Evolutionary conservation across 2,888 invertebrate genomes (phyloP), one percentile per base, ranked within the genome.

Genomic region (Apamea epomidion): DNA sequence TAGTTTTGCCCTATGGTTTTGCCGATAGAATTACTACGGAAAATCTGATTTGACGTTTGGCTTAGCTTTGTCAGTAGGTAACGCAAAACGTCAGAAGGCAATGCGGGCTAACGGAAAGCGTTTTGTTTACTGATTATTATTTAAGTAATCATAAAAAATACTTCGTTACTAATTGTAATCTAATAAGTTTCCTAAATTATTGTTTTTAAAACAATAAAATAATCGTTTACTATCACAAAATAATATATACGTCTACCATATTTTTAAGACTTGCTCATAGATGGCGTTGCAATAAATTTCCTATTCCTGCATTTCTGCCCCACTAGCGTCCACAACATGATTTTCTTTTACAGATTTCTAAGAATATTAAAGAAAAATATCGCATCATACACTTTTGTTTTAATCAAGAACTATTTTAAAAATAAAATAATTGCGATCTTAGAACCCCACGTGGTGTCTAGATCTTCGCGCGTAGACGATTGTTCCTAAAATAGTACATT

Each of bases 401-500:
- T 62, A 51, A 54, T 76, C 14, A 62, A 54, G 6, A 78, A 75
- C 54, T 62, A 78, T 76, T 82, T 51, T 32, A 51, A 51, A 70
- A 74, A 72, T 37, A 71, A 58, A 70, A 76, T 71, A 74, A 84
- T 70, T 72, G 14, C 65, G 37, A 72, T 68, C 37, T 80, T 71
- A 76, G 74, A 76, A 69, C 64, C 87, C 87, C 90, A 91, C 91
- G 91, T 91, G 90, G 51, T 65, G 60, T 76, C 58, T 70, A 75
- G 80, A 58, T 16, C 45, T 87, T 82, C 87, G 83, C 73, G 80
- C 76, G 65, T 73, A 88, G 83, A 84, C 88, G 84, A 72, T 21
- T 51, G 78, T 81, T 91, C 91, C 84, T 83, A 92, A 93, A 93
- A 93, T 93, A 93, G 92, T 90, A 83, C 85, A 82, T 90, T 90